Conservation (phyloP, 2,888 invertebrate genomes). For the Andricus curvator region DNA sequence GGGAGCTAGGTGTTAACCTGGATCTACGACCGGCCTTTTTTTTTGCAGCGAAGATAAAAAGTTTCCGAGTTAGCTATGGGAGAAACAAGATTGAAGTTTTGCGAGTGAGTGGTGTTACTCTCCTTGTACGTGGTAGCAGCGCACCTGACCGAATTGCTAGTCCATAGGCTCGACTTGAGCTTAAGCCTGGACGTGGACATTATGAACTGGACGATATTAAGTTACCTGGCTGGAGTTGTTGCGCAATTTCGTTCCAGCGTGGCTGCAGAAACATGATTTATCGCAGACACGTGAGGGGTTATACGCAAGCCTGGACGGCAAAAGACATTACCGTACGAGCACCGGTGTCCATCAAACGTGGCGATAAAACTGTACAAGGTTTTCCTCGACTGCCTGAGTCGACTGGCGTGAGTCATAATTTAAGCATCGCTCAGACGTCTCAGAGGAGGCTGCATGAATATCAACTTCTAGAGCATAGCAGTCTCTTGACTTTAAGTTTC, state of each 20-base stretch:
- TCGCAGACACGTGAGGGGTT: slow-evolving; percentile 70
- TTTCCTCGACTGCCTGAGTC: slow-evolving; percentile 2
- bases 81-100: slow-evolving; percentile 26
- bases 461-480: background rate
- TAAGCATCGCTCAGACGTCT: background rate
- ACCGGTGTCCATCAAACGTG: slow-evolving; percentile 29
- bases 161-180: background rate
- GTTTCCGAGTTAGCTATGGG: background rate
- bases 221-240: slow-evolving; percentile 44
- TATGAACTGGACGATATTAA: slow-evolving; percentile 41
- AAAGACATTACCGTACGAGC: slow-evolving; percentile 26
- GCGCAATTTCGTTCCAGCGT: slow-evolving; percentile 40
- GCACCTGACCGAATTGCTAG: slow-evolving; percentile 19
- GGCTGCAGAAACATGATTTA: slow-evolving; percentile 62
- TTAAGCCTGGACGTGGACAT: slow-evolving; percentile 16
- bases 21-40: slow-evolving; percentile 12
- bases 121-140: background rate
- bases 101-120: slow-evolving; percentile 1
- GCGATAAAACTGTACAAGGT: slow-evolving; percentile 28
- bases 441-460: slow-evolving; percentile 10
- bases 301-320: slow-evolving; percentile 21
- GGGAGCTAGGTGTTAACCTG: background rate
- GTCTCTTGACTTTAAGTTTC: background rate
- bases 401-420: slow-evolving; percentile 13
- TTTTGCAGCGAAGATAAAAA: background rate